These are phyloP conservation scores for Ondatra zibethicus DNA, from an alignment of 2,113 vertebrate species.

Conservation along the genomic window DNA sequence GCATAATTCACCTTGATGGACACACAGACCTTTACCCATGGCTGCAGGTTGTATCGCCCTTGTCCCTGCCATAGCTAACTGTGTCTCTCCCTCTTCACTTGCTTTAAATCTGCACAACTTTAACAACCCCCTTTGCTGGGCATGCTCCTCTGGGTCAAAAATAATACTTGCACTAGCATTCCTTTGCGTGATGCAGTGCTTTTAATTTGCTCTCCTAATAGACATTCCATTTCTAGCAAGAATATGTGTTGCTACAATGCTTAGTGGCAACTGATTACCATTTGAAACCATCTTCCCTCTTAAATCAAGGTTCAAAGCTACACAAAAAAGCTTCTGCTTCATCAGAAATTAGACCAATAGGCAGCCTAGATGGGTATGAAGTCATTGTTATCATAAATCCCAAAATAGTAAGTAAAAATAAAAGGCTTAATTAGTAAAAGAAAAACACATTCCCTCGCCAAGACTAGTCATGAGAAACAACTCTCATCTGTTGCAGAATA, in stretches of 20 bases:
- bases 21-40: neutral
- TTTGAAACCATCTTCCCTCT: neutral
- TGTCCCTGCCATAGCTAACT: neutral
- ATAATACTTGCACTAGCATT: neutral
- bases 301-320: neutral
- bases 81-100: neutral
- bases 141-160: neutral
- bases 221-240: conserved; percentile 1
- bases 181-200: neutral
- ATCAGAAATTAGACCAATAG: neutral
- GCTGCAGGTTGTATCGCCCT: too few relatives aligned
- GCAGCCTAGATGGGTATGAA: neutral
- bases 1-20: neutral
- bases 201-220: neutral
- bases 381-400: conserved; percentile 8
- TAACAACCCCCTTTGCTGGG: neutral
- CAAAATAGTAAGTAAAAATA: neutral
- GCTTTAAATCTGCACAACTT: neutral
- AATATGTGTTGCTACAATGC: neutral
- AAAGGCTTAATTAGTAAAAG: neutral
- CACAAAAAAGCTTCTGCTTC: neutral
- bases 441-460: neutral
- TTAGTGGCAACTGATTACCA: neutral
- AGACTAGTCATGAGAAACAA: neutral
- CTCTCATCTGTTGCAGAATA: neutral